Evolutionary conservation across 1,140 invertebrate genomes (phyloP).

Genomic region (Drosophila kohkoa): DNA sequence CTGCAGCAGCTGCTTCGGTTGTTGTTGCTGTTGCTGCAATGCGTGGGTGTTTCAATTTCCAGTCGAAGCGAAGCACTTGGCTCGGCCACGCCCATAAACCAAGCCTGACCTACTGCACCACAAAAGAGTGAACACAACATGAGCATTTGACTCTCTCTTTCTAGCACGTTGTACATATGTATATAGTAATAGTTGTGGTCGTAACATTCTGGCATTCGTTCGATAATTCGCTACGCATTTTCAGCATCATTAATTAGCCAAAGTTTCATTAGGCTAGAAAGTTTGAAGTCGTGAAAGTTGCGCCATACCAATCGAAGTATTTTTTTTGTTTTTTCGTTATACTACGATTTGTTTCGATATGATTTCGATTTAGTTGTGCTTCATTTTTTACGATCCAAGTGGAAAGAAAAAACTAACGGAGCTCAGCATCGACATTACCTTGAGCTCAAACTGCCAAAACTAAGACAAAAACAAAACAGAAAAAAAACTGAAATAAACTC

Average conservation of each 20-base stretch:
- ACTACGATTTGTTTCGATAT: constrained; percentile 37
- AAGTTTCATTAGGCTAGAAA: constrained; percentile 55
- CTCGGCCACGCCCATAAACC: constrained; percentile 35
- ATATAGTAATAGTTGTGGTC: constrained; percentile 2
- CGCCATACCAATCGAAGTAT: constrained; percentile 2
- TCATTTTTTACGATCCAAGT: constrained; percentile 37
- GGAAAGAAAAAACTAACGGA: constrained; percentile 30
- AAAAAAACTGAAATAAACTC: constrained; percentile 10
- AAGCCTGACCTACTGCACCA: constrained; percentile 68
- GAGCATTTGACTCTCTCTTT: constrained; percentile 2
- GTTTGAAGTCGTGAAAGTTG: constrained; percentile 62
- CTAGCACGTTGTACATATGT: too few species aligned
- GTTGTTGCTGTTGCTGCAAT: constrained; percentile 27
- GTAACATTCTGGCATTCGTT: constrained; percentile 49
- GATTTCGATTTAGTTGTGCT: constrained; percentile 30
- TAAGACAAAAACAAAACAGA: constrained; percentile 1
- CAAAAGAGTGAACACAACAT: constrained; percentile 8
- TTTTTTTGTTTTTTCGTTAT: constrained; percentile 8
- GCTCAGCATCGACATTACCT: constrained; percentile 64
- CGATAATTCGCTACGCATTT: constrained; percentile 73
- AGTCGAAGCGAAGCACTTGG: constrained; percentile 47
- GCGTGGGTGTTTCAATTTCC: constrained; percentile 78
- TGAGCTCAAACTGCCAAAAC: constrained; percentile 78
- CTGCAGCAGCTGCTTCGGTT: neutral
- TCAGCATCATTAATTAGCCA: constrained; percentile 69